phyloP scores from a whole-genome alignment of 2,113 vertebrate genomes.

The Podarcis cretensis region DNA sequence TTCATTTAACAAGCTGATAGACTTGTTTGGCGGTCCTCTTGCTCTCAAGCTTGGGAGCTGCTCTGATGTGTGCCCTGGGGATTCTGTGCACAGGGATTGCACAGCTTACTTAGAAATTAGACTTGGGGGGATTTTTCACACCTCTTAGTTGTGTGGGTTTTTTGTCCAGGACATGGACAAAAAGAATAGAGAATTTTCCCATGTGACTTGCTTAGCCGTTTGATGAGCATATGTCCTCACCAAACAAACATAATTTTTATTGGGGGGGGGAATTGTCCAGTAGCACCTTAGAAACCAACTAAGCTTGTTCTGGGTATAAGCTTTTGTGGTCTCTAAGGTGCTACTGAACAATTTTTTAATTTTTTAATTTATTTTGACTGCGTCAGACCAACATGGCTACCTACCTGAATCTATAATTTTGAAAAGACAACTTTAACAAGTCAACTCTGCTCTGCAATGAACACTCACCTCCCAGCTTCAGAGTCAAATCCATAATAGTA shows the following conservation, averaged over 20 bases:
- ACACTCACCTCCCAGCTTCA: conserved; percentile 83
- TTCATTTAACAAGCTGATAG: neutral
- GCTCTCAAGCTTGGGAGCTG: neutral
- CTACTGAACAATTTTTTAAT: neutral
- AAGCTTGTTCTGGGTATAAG: no score
- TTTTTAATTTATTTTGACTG: no score
- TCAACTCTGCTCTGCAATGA: neutral
- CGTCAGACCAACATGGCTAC: no score
- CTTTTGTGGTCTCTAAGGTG: neutral
- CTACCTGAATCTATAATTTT: neutral
- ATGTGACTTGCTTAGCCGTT: neutral
- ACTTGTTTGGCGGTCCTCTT: neutral
- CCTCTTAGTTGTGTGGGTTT: neutral
- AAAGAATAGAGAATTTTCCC: neutral
- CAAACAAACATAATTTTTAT: neutral
- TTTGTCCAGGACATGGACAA: neutral
- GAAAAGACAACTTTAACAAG: neutral
- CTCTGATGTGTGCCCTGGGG: neutral
- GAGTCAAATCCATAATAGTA: conserved; percentile 87
- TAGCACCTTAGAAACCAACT: no score
- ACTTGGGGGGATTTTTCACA: neutral
- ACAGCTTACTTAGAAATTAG: neutral
- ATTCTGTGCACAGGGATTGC: neutral
- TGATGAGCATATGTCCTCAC: neutral
- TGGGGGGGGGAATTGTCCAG: no score